Conservation (phyloP, 2,797 vertebrate genomes). For the Esox masquinongy region DNA sequence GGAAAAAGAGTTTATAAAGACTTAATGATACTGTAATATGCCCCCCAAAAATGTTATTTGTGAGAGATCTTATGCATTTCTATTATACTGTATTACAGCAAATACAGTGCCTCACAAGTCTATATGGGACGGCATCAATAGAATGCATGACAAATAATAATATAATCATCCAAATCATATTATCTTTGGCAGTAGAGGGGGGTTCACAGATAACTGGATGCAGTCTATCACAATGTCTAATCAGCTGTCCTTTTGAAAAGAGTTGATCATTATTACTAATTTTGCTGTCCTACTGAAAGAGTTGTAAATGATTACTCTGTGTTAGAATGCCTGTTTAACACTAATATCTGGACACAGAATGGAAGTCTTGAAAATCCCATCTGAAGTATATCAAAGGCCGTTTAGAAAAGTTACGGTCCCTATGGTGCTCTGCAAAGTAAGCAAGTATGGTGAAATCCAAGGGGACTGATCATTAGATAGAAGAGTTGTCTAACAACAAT, state of each 20-base stretch:
- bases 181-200: neutral
- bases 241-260: neutral
- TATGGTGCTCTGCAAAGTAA: constrained; percentile 44
- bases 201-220: neutral
- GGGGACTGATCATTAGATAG: constrained; percentile 48
- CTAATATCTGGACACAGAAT: neutral
- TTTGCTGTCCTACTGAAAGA: neutral
- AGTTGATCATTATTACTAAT: neutral
- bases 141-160: no score
- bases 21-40: neutral
- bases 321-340: neutral
- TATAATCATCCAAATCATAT: neutral
- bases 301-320: neutral
- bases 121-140: no score
- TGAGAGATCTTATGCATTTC: neutral
- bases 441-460: constrained; percentile 44
- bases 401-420: neutral
- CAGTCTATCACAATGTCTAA: neutral
- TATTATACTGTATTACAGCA: no score
- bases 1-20: neutral
- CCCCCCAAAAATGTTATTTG: neutral
- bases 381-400: neutral
- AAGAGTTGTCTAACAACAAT: constrained; percentile 63
- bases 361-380: neutral
- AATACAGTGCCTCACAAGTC: no score